Percentiles rank a stretch among this genome's conserved stretches.
Evolutionary conservation across 2,113 vertebrate genomes (phyloP).

Genomic region (Pica pica): DNA sequence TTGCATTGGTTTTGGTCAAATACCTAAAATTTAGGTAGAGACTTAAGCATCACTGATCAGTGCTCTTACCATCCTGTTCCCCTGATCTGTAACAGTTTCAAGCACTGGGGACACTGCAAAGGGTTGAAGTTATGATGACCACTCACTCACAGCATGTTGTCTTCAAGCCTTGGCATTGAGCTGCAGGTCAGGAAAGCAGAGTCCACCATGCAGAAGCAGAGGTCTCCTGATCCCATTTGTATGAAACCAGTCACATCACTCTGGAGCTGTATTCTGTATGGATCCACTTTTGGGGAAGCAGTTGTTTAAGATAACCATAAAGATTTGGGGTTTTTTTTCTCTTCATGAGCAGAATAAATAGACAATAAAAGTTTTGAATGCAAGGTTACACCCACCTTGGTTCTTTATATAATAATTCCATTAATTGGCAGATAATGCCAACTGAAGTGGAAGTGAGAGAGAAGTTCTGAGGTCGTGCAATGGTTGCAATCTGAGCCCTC

Average conservation of each 20-base stretch:
- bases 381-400: not conserved
- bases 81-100: not conserved
- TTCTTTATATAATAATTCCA: not conserved
- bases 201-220: not conserved
- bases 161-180: not conserved
- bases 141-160: not conserved
- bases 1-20: not conserved
- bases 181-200: not conserved
- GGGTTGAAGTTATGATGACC: not conserved
- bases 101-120: not conserved
- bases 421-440: not conserved
- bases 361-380: not conserved
- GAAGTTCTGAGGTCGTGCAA: not conserved
- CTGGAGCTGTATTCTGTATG: not conserved
- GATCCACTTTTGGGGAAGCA: not conserved
- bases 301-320: not conserved
- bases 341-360: not conserved
- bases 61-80: not conserved
- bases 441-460: not conserved
- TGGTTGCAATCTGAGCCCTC: not conserved
- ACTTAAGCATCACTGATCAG: not conserved
- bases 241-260: not conserved
- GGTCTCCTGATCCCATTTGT: not conserved
- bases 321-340: not conserved
- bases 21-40: not conserved